A percentile compares a stretch with the other conserved stretches of the same genome.
Conservation (phyloP, 2,113 vertebrate species). For the Chlorocebus sabaeus region DNA sequence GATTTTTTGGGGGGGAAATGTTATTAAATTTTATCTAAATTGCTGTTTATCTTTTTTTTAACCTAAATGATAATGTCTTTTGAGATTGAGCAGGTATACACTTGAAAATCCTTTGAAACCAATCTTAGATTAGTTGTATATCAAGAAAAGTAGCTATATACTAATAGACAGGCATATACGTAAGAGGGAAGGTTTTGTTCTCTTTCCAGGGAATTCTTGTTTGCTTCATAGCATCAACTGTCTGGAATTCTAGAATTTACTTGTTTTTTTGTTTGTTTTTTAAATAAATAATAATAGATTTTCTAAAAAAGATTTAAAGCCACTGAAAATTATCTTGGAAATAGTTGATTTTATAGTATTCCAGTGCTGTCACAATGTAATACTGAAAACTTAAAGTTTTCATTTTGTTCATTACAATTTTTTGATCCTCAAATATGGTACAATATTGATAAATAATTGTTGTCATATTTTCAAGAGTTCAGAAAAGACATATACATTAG, state of each 20-base stretch:
- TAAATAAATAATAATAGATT: neutral
- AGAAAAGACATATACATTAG: constrained; percentile 45
- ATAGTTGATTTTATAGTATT: constrained; percentile 48
- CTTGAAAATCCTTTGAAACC: neutral
- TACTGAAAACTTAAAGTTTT: constrained; percentile 33
- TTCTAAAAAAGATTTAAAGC: neutral
- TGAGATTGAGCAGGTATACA: neutral
- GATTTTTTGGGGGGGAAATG: neutral
- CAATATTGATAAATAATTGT: constrained; percentile 17
- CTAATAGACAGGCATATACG: neutral
- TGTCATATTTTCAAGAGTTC: constrained; percentile 66
- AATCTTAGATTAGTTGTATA: neutral
- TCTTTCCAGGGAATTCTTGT: neutral
- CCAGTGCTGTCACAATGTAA: neutral
- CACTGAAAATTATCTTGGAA: constrained; percentile 13
- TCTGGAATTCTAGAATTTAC: constrained; percentile 36
- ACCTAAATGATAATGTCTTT: constrained; percentile 29
- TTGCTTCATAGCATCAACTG: constrained; percentile 20
- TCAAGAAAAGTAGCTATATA: neutral
- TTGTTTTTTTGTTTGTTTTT: too few relatives aligned
- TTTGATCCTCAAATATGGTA: constrained; percentile 57
- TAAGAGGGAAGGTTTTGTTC: neutral
- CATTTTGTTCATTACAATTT: constrained; percentile 37
- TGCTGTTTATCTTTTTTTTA: neutral
- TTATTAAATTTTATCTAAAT: constrained; percentile 24